Evolutionary conservation across 2,113 vertebrate species (phyloP).

Genomic region (Cyprinodon tularosa): DNA sequence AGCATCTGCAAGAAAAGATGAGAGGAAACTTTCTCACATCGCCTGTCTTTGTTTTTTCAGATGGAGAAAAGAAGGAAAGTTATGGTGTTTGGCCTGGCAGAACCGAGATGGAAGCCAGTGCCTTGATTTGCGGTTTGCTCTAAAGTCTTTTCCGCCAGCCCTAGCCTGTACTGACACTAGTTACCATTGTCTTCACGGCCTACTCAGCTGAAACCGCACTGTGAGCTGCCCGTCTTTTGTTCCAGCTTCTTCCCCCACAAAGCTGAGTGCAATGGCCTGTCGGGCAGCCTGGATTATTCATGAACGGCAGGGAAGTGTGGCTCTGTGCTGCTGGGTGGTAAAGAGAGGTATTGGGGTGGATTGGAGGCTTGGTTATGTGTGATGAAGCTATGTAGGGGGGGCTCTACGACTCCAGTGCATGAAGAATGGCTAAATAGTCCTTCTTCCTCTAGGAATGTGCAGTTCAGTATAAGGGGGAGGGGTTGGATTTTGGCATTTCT

Average conservation of each 20-base stretch:
- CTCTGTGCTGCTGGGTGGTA: conserved; percentile 69
- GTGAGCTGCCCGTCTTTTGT: conserved; percentile 78
- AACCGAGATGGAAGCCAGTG: conserved; percentile 48
- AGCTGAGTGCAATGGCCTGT: conserved; percentile 72
- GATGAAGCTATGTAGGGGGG: conserved; percentile 33
- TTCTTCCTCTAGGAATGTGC: conserved; percentile 68
- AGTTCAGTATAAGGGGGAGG: conserved; percentile 16
- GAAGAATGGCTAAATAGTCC: conserved; percentile 54
- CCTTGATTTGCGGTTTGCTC: conserved; percentile 72
- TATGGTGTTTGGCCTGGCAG: conserved; percentile 71
- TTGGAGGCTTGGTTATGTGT: conserved; percentile 46
- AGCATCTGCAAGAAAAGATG: conserved; percentile 70
- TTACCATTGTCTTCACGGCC: conserved; percentile 75
- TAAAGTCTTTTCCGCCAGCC: conserved; percentile 68
- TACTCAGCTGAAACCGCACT: conserved; percentile 72
- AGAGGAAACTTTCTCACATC: conserved; percentile 54
- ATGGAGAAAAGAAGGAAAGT: conserved; percentile 53
- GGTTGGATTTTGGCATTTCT: not conserved
- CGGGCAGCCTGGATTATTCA: conserved; percentile 80
- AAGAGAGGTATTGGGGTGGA: conserved; percentile 55
- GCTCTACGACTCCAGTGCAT: conserved; percentile 45
- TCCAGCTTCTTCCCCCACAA: conserved; percentile 74
- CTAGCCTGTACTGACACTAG: conserved; percentile 68
- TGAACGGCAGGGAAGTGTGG: conserved; percentile 80
- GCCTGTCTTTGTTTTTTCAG: conserved; percentile 45